These are phyloP conservation scores for Anguilla japonica DNA, from an alignment of 2,113 vertebrate genomes.

Conservation along the genomic window DNA sequence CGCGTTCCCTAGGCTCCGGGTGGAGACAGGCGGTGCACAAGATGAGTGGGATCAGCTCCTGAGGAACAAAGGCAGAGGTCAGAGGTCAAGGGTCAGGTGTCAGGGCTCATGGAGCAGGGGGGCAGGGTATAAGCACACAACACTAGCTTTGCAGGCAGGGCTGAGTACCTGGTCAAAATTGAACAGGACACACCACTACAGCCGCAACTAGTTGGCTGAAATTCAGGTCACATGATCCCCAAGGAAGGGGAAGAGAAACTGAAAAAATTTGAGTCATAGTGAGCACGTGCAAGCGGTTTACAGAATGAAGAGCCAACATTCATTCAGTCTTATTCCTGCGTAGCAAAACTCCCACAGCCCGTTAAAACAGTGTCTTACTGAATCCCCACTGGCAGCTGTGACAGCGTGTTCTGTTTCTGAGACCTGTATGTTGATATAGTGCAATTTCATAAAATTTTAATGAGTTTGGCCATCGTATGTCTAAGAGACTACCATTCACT, in stretches of 20 bases:
- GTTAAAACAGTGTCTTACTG: too few relatives aligned
- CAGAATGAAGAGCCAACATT: background rate
- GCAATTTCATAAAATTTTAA: too few relatives aligned
- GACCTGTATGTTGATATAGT: too few relatives aligned
- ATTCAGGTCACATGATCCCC: background rate
- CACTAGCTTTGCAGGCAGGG: background rate
- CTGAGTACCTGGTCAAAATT: background rate
- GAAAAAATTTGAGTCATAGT: background rate
- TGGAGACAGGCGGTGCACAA: slow-evolving; percentile 97
- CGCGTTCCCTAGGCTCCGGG: slow-evolving; percentile 95
- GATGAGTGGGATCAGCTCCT: slow-evolving; percentile 98
- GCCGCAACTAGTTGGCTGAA: background rate
- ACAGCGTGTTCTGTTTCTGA: too few relatives aligned
- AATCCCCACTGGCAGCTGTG: too few relatives aligned
- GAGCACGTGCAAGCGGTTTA: background rate
- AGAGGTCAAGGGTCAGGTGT: background rate
- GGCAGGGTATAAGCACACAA: background rate
- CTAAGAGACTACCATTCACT: too few relatives aligned
- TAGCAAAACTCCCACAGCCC: background rate
- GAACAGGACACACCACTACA: background rate
- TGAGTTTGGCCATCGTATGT: too few relatives aligned
- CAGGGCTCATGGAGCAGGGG: background rate
- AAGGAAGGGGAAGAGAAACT: background rate
- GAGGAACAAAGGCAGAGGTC: slow-evolving; percentile 32
- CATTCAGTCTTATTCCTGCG: background rate